These are phyloP conservation scores for Microctonus aethiopoides DNA, from an alignment of 2,888 invertebrate genomes.

Conservation along the genomic window DNA sequence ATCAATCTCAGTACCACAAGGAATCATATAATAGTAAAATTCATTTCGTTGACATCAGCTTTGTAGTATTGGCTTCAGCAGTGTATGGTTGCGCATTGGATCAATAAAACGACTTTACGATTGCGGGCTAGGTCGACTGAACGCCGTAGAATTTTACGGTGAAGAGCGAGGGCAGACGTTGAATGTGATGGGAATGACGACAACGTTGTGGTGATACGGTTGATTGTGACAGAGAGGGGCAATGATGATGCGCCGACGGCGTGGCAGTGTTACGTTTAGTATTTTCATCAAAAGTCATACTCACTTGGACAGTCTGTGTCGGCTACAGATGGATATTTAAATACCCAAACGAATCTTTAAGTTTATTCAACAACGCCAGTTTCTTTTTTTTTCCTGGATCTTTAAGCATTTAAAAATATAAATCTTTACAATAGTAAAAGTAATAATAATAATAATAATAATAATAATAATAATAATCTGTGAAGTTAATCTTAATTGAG, in stretches of 20 bases:
- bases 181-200: constrained; percentile 24
- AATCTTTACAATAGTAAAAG: too few relatives aligned
- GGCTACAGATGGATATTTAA: constrained; percentile 31
- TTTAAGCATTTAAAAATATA: not conserved
- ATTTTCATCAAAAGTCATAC: constrained; percentile 47
- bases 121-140: constrained; percentile 1
- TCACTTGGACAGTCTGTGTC: constrained; percentile 25
- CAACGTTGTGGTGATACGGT: constrained; percentile 2
- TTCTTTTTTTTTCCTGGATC: not conserved
- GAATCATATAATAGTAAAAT: not conserved
- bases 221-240: constrained; percentile 35
- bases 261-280: constrained; percentile 44
- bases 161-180: constrained; percentile 23
- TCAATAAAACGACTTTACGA: constrained; percentile 43
- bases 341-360: not conserved
- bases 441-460: too few relatives aligned
- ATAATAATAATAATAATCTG: too few relatives aligned
- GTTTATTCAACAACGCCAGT: not conserved
- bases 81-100: constrained; percentile 47
- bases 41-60: not conserved
- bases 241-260: constrained; percentile 43
- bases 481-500: not conserved
- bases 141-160: constrained; percentile 6
- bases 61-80: not conserved
- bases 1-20: too few relatives aligned